Percentiles rank a stretch among this genome's conserved stretches.
Evolutionary conservation across 1,140 invertebrate species (phyloP).

Genomic region (Oryctes rhinoceros): DNA sequence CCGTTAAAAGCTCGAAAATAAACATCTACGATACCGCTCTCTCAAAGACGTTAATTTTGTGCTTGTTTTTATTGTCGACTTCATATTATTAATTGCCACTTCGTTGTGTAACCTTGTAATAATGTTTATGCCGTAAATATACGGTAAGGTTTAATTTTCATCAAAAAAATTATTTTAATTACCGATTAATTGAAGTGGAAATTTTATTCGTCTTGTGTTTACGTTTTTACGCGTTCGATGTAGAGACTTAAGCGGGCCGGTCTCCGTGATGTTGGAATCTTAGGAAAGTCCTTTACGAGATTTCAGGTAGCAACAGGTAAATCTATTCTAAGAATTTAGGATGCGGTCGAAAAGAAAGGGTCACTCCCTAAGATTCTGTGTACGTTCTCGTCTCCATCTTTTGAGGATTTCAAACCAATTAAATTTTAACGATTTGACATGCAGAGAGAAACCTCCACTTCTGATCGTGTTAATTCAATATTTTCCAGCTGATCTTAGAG

Average conservation of each 20-base stretch:
- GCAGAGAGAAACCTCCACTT: background rate
- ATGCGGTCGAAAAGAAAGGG: background rate
- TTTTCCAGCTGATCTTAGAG: background rate
- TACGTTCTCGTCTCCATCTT: background rate
- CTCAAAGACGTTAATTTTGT: background rate
- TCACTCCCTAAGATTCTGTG: background rate
- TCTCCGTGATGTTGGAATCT: background rate
- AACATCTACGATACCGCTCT: background rate
- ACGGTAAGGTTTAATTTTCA: background rate
- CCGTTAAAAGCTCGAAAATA: background rate
- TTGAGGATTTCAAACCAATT: background rate
- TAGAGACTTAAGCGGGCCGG: background rate
- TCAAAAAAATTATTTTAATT: background rate
- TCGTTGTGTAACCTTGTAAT: background rate
- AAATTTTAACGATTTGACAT: background rate
- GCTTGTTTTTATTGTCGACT: background rate
- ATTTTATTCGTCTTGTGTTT: background rate
- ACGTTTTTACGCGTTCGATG: background rate
- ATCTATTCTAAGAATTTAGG: background rate
- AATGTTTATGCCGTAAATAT: background rate
- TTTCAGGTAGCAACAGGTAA: background rate
- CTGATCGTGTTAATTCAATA: background rate
- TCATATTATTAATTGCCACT: background rate
- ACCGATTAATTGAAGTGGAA: background rate
- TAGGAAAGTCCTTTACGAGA: background rate